A percentile compares a stretch with the other conserved stretches of the same genome.
phyloP scores from a whole-genome alignment of 2,797 vertebrate genomes.

The Australoheros facetus region DNA sequence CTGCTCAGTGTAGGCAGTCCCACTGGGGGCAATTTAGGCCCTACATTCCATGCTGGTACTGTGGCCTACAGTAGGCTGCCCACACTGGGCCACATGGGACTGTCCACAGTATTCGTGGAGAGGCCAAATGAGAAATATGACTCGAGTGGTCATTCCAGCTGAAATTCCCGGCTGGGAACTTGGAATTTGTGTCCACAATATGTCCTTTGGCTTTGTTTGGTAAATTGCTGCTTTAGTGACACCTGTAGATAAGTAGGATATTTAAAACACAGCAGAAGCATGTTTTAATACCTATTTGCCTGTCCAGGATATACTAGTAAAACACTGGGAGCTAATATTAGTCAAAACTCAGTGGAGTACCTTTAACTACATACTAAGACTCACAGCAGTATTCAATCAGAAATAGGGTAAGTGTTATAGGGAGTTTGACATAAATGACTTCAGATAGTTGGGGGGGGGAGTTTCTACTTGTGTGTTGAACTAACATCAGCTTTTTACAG shows the following conservation, averaged over 20 bases:
- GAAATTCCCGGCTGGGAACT: too few species aligned
- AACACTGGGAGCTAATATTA: not conserved
- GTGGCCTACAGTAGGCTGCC: not conserved
- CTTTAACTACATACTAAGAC: not conserved
- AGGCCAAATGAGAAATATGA: too few species aligned
- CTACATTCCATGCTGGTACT: not conserved
- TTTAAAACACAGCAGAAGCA: not conserved
- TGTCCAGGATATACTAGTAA: too few species aligned
- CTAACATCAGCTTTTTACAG: not conserved
- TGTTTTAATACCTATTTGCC: not conserved
- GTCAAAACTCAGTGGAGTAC: not conserved
- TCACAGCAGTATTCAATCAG: not conserved
- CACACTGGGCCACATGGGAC: not conserved
- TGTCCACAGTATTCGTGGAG: not conserved
- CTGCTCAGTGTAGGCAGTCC: too few species aligned
- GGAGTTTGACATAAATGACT: not conserved
- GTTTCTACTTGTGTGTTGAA: too few species aligned
- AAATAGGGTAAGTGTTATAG: not conserved
- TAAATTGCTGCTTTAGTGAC: not conserved
- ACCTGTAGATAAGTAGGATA: not conserved
- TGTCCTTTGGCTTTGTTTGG: not conserved
- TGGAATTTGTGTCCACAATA: not conserved
- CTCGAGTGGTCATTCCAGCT: too few species aligned
- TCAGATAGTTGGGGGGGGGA: not conserved
- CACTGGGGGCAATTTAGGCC: not conserved